Percentiles rank a stretch among this genome's conserved stretches.
Conservation (phyloP, 2,888 invertebrate genomes). For the Catocala sponsa region DNA sequence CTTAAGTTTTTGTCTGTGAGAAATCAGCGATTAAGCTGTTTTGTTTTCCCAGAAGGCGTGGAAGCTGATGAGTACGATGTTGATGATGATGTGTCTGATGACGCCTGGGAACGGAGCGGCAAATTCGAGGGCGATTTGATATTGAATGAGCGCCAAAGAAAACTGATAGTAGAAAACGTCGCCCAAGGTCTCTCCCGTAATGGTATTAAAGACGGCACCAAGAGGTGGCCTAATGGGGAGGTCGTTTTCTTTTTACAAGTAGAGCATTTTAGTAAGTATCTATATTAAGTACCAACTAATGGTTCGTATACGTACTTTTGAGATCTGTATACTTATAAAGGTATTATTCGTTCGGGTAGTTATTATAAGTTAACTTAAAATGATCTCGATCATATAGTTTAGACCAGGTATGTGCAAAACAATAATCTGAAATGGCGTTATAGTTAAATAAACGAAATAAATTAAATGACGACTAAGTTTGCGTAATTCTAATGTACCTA, state of each 20-base stretch:
- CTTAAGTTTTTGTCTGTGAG: no score
- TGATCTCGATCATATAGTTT: no score
- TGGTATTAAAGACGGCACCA: slow-evolving; percentile 78
- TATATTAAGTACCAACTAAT: neutral
- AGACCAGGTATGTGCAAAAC: no score
- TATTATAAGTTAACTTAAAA: no score
- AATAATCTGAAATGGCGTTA: no score
- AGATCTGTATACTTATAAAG: no score
- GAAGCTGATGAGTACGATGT: slow-evolving; percentile 71
- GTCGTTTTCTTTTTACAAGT: slow-evolving; percentile 80
- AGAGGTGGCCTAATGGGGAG: slow-evolving; percentile 83
- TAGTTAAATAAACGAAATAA: no score
- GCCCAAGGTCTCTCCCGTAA: slow-evolving; percentile 81
- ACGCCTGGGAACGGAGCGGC: slow-evolving; percentile 85
- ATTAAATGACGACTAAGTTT: no score
- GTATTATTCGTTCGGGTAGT: no score
- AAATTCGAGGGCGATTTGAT: slow-evolving; percentile 87
- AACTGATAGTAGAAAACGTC: slow-evolving; percentile 77
- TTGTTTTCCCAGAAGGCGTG: slow-evolving; percentile 61
- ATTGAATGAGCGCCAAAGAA: slow-evolving; percentile 79
- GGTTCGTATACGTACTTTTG: no score
- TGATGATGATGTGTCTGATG: slow-evolving; percentile 70
- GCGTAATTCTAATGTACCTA: no score
- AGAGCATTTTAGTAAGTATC: slow-evolving; percentile 81
- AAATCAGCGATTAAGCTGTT: no score